Percentiles rank a stretch among this genome's conserved stretches.
phyloP scores from a whole-genome alignment of 2,113 vertebrate species.

The Sinocyclocheilus anshuiensis region DNA sequence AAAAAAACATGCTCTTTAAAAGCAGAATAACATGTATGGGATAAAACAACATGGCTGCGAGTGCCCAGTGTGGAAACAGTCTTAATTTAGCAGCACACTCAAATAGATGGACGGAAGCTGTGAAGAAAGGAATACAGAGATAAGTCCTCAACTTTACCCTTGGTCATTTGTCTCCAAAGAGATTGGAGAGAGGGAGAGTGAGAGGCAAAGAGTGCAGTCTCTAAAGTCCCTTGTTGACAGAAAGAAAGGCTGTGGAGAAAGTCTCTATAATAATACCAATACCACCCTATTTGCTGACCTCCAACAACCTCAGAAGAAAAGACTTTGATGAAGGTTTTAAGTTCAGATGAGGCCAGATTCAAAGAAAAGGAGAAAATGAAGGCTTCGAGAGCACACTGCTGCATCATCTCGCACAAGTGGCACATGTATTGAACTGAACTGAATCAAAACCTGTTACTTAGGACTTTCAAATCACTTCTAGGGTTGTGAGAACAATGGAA shows the following conservation, averaged over 20 bases:
- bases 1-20: neutral
- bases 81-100: constrained; percentile 9
- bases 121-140: constrained; percentile 28
- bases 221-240: constrained; percentile 43
- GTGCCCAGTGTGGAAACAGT: constrained; percentile 6
- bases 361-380: constrained; percentile 9
- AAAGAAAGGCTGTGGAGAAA: constrained; percentile 31
- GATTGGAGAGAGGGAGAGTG: constrained; percentile 29
- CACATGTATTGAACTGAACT: neutral
- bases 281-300: constrained; percentile 28
- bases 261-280: constrained; percentile 38
- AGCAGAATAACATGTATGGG: constrained; percentile 9
- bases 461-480: neutral
- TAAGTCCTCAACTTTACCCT: constrained; percentile 16
- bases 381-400: neutral
- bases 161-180: constrained; percentile 41
- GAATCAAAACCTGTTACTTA: neutral
- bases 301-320: constrained; percentile 19
- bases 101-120: neutral
- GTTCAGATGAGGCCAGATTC: constrained; percentile 12
- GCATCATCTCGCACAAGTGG: neutral
- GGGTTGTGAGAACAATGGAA: neutral
- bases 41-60: neutral
- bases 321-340: constrained; percentile 30
- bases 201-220: constrained; percentile 7